phyloP scores from a whole-genome alignment of 2,113 vertebrate species.

The Cinclus cinclus region DNA sequence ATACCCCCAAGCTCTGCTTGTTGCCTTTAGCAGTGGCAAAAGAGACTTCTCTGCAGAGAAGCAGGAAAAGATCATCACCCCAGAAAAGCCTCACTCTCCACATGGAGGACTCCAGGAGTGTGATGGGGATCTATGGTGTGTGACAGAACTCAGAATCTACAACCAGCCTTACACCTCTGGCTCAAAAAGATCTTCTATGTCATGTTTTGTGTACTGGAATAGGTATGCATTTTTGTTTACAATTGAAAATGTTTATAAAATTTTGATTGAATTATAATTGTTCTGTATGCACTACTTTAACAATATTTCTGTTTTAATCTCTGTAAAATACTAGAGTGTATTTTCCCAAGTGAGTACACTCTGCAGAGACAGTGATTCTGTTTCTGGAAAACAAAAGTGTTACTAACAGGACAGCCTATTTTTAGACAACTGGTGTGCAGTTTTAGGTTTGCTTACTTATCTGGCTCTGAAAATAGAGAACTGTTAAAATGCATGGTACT shows the following conservation, averaged over 20 bases:
- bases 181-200: background rate
- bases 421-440: background rate
- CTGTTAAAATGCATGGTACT: background rate
- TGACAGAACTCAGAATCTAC: background rate
- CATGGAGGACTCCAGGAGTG: background rate
- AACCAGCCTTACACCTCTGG: background rate
- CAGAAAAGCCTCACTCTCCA: background rate
- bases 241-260: background rate
- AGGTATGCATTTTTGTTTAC: background rate
- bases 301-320: background rate
- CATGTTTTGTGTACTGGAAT: background rate
- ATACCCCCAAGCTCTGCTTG: background rate
- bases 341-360: background rate
- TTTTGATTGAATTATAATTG: background rate
- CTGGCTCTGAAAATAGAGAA: background rate
- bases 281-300: background rate
- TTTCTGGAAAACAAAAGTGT: background rate
- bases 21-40: background rate
- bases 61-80: background rate
- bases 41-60: background rate
- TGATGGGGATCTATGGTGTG: accelerated
- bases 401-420: background rate
- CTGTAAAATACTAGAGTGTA: background rate
- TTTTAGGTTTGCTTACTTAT: background rate
- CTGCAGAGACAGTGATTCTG: background rate